phyloP scores from a whole-genome alignment of 2,113 vertebrate species.

The Neolamprologus longior region DNA sequence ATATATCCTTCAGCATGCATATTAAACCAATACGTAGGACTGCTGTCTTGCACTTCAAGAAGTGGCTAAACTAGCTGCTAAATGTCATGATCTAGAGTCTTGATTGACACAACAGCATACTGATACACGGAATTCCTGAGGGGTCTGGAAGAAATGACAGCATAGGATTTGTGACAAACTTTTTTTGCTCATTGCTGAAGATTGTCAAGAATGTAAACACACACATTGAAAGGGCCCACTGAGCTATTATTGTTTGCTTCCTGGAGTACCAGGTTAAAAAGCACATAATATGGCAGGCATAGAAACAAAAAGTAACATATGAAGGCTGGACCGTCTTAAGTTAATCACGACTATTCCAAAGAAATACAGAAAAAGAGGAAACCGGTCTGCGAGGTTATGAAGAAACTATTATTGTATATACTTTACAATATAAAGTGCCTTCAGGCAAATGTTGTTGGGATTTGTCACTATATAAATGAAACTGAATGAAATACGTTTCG shows the following conservation, averaged over 20 bases:
- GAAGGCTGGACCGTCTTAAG: not conserved
- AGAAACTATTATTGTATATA: not conserved
- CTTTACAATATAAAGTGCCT: not conserved
- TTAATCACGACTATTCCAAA: not conserved
- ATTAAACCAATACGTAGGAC: not conserved
- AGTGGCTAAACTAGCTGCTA: not conserved
- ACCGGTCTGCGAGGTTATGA: not conserved
- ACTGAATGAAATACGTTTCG: rapidly evolving
- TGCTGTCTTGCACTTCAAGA: not conserved
- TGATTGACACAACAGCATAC: not conserved
- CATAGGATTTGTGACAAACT: not conserved
- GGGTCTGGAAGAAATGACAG: not conserved
- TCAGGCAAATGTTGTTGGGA: not conserved
- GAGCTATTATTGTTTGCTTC: not conserved
- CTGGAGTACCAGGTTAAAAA: not conserved
- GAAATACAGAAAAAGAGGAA: not conserved
- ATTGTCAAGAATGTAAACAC: not conserved
- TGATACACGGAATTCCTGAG: not conserved
- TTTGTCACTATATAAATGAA: not conserved
- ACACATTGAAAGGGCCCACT: not conserved
- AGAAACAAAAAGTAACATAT: not conserved
- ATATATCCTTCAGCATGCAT: not conserved
- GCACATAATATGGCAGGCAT: not conserved
- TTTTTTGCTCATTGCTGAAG: not conserved
- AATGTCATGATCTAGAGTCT: not conserved